A percentile compares a stretch with the other conserved stretches of the same genome.
Evolutionary conservation across 2,888 invertebrate genomes (phyloP).

Genomic region (Ectemnius lituratus): DNA sequence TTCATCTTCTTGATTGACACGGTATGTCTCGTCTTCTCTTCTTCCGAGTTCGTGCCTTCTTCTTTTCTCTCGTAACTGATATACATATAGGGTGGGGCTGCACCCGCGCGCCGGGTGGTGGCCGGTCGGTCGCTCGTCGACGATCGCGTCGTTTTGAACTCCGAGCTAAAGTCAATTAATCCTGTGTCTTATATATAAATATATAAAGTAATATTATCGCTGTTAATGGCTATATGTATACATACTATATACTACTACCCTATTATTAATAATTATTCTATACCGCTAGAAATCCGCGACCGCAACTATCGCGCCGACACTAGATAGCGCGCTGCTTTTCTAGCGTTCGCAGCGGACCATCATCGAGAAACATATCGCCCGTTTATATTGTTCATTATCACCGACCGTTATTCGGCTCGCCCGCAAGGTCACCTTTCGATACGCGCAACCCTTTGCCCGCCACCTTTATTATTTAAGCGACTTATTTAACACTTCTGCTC

Average conservation of each 20-base stretch:
- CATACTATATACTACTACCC: slow-evolving; percentile 26
- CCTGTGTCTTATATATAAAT: slow-evolving; percentile 23
- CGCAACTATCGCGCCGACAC: slow-evolving; percentile 16
- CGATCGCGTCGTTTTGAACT: slow-evolving; percentile 30
- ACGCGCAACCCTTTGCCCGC: neutral
- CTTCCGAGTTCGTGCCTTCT: too few species aligned
- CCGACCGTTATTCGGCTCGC: neutral
- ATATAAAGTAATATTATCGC: slow-evolving; percentile 12
- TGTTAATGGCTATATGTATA: slow-evolving; percentile 2
- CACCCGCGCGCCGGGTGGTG: neutral
- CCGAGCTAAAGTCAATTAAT: slow-evolving; percentile 43
- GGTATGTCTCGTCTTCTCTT: slow-evolving; percentile 12
- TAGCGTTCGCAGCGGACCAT: slow-evolving; percentile 16
- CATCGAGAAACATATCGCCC: neutral
- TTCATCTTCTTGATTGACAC: slow-evolving; percentile 20
- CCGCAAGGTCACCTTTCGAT: neutral
- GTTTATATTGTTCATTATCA: neutral
- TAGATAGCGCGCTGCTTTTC: slow-evolving; percentile 5
- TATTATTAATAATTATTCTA: slow-evolving; percentile 45
- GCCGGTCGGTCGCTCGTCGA: slow-evolving; percentile 31
- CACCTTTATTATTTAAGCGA: too few species aligned
- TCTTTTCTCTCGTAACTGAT: too few species aligned
- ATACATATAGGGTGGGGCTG: too few species aligned
- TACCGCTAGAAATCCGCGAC: slow-evolving; percentile 22
- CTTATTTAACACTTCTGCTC: slow-evolving; percentile 10